These are phyloP conservation scores for Eucera pruinosa DNA, from an alignment of 2,888 invertebrate genomes.

Conservation along the genomic window DNA sequence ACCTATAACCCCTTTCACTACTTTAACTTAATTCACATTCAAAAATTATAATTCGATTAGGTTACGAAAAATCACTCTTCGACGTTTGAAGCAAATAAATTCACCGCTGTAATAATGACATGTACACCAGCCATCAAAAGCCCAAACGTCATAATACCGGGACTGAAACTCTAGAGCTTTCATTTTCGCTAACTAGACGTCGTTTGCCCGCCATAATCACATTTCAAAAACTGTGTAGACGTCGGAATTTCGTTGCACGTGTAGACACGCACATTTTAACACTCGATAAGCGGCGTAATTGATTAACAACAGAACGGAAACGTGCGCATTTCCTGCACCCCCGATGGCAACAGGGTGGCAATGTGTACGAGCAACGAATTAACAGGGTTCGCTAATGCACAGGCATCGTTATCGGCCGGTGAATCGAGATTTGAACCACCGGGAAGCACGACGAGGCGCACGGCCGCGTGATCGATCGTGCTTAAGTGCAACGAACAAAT, in stretches of 20 bases:
- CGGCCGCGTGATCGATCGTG: constrained; percentile 49
- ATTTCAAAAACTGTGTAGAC: neutral
- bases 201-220: neutral
- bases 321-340: constrained; percentile 49
- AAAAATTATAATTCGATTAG: too few species aligned
- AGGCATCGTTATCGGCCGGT: constrained; percentile 47
- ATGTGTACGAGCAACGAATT: constrained; percentile 53
- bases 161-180: too few species aligned
- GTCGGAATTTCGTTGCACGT: neutral
- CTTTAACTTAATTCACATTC: too few species aligned
- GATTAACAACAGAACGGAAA: constrained; percentile 58
- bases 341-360: neutral
- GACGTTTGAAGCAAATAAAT: too few species aligned
- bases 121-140: too few species aligned
- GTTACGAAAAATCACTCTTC: too few species aligned
- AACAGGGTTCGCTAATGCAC: constrained; percentile 53
- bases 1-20: too few species aligned
- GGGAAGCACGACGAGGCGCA: constrained; percentile 35
- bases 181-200: neutral
- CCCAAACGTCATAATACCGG: too few species aligned
- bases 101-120: too few species aligned
- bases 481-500: constrained; percentile 53
- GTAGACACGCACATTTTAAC: constrained; percentile 22
- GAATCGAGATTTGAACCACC: constrained; percentile 56
- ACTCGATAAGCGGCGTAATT: constrained; percentile 52